Percentiles rank a stretch among this genome's conserved stretches.
These are phyloP conservation scores for Vimba vimba DNA, from an alignment of 2,113 vertebrate species.

Conservation along the genomic window DNA sequence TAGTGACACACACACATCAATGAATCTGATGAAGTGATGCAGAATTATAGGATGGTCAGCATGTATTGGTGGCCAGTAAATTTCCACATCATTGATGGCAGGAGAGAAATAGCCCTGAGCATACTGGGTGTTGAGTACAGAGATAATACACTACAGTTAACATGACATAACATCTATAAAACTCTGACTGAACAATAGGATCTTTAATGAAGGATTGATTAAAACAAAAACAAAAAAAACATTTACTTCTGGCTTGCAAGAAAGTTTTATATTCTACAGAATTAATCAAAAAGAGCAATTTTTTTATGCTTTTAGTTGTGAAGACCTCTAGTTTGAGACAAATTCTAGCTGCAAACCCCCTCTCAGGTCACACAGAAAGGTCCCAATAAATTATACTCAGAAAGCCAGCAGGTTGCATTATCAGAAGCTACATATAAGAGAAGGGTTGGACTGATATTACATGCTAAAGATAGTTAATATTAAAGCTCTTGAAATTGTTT, in stretches of 20 bases:
- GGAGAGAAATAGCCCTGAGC: neutral
- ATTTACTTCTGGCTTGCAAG: neutral
- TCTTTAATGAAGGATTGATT: neutral
- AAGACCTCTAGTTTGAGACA: slow-evolving; percentile 6
- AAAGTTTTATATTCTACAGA: neutral
- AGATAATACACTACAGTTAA: neutral
- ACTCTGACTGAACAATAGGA: neutral
- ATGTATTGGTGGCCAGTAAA: neutral
- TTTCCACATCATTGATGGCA: slow-evolving; percentile 21
- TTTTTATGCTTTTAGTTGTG: neutral
- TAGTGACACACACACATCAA: slow-evolving; percentile 32
- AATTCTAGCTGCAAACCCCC: neutral
- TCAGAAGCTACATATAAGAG: slow-evolving; percentile 22
- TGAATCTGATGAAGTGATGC: slow-evolving; percentile 41
- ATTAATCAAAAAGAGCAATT: neutral
- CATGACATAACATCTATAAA: slow-evolving; percentile 21
- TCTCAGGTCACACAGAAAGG: neutral
- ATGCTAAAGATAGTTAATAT: slow-evolving; percentile 40
- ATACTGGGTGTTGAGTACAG: neutral
- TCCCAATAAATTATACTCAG: slow-evolving; percentile 30
- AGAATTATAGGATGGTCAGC: slow-evolving; percentile 32
- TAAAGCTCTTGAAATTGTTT: slow-evolving; percentile 43
- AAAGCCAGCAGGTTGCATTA: slow-evolving; percentile 32
- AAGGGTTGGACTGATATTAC: slow-evolving; percentile 10
- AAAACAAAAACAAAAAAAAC: neutral